These are phyloP conservation scores for Hemiscyllium ocellatum DNA, from an alignment of 2,113 vertebrate species.

Conservation along the genomic window DNA sequence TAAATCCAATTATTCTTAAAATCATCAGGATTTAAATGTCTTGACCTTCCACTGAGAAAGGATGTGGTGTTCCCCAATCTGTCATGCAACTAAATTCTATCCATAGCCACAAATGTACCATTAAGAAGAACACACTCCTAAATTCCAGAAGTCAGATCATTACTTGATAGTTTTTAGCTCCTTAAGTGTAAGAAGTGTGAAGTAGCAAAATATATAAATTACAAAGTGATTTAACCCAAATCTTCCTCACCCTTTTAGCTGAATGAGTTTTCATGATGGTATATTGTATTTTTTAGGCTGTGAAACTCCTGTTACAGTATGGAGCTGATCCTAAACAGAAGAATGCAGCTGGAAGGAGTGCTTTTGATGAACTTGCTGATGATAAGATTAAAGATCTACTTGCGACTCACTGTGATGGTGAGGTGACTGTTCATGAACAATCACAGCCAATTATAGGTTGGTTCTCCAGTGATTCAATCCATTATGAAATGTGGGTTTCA, in stretches of 20 bases:
- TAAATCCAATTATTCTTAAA: too few species aligned
- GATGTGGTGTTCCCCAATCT: not conserved
- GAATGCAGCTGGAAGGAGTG: slow-evolving; percentile 50
- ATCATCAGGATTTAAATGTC: too few species aligned
- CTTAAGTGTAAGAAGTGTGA: not conserved
- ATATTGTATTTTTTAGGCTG: slow-evolving; percentile 54
- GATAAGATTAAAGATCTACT: slow-evolving; percentile 62
- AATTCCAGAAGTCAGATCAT: not conserved
- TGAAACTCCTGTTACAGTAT: slow-evolving; percentile 61
- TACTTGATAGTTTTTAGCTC: not conserved
- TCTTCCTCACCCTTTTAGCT: not conserved
- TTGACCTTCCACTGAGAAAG: not conserved
- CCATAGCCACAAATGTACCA: not conserved
- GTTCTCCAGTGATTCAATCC: not conserved
- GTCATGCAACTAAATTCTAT: not conserved
- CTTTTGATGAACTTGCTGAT: slow-evolving; percentile 54
- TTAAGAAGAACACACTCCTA: not conserved
- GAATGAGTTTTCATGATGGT: slow-evolving; percentile 41
- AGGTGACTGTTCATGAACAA: slow-evolving; percentile 38
- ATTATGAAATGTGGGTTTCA: not conserved
- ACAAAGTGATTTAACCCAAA: not conserved
- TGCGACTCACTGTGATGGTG: slow-evolving; percentile 42
- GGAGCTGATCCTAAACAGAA: slow-evolving; percentile 63
- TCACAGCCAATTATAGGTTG: not conserved
- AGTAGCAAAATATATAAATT: not conserved